Percentiles rank a stretch among this genome's conserved stretches.
phyloP scores from a whole-genome alignment of 1,140 invertebrate genomes.

The Akabosia matsudoensis region DNA sequence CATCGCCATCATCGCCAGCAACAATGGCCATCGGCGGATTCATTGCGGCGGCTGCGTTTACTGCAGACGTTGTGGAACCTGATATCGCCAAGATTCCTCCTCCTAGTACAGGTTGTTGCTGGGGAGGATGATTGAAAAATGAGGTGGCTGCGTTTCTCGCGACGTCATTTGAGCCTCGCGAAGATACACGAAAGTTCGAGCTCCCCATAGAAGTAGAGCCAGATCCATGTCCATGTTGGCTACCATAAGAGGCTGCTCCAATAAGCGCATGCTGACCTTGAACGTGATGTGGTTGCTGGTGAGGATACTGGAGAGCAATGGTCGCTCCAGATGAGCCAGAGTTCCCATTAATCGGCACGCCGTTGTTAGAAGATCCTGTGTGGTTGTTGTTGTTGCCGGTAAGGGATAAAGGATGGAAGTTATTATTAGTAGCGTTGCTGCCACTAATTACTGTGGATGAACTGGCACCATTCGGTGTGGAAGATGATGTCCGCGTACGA shows the following conservation, averaged over 20 bases:
- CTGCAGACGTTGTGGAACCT: neutral
- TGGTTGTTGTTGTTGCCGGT: neutral
- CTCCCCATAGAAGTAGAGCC: neutral
- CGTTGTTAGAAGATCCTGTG: neutral
- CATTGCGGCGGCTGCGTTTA: neutral
- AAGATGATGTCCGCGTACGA: neutral
- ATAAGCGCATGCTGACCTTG: neutral
- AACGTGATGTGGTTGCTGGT: slow-evolving; percentile 9
- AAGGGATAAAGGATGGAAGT: neutral
- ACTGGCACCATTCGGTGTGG: neutral
- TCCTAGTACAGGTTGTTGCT: slow-evolving; percentile 12
- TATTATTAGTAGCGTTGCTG: slow-evolving; percentile 9
- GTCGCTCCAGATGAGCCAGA: neutral
- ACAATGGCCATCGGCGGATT: neutral
- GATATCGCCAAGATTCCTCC: neutral
- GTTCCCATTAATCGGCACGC: neutral
- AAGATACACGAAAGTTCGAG: neutral
- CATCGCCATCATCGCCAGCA: neutral
- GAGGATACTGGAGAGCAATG: slow-evolving; percentile 19
- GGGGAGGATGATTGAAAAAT: neutral
- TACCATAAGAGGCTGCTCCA: neutral
- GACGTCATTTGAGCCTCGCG: neutral
- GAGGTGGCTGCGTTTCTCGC: neutral
- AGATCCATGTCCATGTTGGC: neutral
- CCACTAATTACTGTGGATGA: neutral